These are phyloP conservation scores for Sebastes flavidus DNA, from an alignment of 2,797 vertebrate genomes.

Conservation along the genomic window DNA sequence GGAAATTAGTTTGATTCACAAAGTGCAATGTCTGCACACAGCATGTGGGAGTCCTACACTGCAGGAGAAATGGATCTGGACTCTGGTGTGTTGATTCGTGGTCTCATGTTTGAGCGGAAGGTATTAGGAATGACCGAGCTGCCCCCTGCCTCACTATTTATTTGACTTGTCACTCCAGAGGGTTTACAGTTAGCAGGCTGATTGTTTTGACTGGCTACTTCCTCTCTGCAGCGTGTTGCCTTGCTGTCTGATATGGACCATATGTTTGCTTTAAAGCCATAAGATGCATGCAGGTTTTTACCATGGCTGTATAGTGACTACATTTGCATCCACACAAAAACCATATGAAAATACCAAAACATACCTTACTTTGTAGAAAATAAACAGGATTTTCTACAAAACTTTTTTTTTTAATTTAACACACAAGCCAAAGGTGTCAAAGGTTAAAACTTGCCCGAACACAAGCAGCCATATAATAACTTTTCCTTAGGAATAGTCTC, in stretches of 20 bases:
- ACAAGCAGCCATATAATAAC: neutral
- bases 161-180: constrained; percentile 1
- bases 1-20: neutral
- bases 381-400: neutral
- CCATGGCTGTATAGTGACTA: neutral
- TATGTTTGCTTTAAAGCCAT: constrained; percentile 10
- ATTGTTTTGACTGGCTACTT: constrained; percentile 36
- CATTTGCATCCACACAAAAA: neutral
- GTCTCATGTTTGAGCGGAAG: neutral
- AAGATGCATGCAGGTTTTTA: constrained; percentile 1
- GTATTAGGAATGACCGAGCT: neutral
- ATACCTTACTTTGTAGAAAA: neutral
- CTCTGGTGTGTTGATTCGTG: neutral
- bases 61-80: neutral
- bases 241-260: constrained; percentile 33
- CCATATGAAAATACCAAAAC: neutral
- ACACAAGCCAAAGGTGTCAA: neutral
- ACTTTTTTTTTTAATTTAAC: neutral
- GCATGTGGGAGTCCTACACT: neutral
- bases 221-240: constrained; percentile 26
- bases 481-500: neutral
- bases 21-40: neutral
- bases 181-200: constrained; percentile 9
- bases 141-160: neutral
- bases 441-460: neutral